These are phyloP conservation scores for Odocoileus hemionus DNA, from an alignment of 2,113 vertebrate genomes.

Conservation along the genomic window DNA sequence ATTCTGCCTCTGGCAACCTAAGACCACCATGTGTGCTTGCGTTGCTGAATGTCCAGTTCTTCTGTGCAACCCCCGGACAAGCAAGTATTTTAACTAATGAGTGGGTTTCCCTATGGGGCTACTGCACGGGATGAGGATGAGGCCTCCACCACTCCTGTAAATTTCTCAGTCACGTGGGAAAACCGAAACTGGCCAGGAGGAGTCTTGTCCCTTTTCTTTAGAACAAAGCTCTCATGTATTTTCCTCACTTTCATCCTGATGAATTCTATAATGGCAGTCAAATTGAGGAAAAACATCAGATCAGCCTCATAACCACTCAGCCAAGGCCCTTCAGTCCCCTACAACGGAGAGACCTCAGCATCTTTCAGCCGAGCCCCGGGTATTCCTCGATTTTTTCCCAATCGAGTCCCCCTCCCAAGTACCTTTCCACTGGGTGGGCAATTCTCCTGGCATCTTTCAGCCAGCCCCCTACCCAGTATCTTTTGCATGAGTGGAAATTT, in stretches of 20 bases:
- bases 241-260: neutral
- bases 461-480: neutral
- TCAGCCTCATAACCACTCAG: neutral
- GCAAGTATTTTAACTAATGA: neutral
- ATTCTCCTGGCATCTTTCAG: neutral
- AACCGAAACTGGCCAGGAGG: neutral
- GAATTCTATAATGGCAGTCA: neutral
- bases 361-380: accelerated
- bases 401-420: neutral
- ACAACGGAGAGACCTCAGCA: accelerated
- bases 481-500: neutral
- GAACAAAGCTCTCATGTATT: neutral
- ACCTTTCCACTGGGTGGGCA: neutral
- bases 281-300: neutral
- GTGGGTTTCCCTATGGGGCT: neutral
- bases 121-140: accelerated
- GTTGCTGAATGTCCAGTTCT: neutral
- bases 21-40: accelerated
- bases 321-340: neutral
- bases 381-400: neutral
- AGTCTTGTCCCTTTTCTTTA: neutral
- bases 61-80: accelerated
- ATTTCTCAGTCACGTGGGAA: neutral
- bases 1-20: neutral
- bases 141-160: neutral